phyloP scores from a whole-genome alignment of 1,140 invertebrate species.

The Drosophila santomea region DNA sequence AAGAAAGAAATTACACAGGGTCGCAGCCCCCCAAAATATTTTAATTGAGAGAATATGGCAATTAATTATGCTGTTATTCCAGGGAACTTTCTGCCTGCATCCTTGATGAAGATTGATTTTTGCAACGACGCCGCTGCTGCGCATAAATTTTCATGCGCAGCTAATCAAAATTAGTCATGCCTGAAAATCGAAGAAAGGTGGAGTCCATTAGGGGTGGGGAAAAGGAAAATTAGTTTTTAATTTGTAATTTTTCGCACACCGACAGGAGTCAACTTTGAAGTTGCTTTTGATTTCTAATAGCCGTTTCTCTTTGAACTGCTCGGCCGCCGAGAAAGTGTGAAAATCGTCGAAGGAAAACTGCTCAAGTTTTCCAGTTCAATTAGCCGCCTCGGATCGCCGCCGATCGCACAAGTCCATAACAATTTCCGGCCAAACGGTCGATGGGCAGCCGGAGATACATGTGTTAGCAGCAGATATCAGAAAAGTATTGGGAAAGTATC shows the following conservation, averaged over 20 bases:
- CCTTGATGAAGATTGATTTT: conserved; percentile 77
- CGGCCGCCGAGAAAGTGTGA: conserved; percentile 51
- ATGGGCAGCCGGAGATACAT: conserved; percentile 32
- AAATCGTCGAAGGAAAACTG: conserved; percentile 41
- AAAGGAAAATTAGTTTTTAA: conserved; percentile 65
- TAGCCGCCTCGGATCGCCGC: conserved; percentile 47
- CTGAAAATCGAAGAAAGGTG: conserved; percentile 19
- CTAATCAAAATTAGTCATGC: conserved; percentile 69
- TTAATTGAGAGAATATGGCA: conserved; percentile 61
- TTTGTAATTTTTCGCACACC: conserved; percentile 57
- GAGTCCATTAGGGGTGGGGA: conserved; percentile 5
- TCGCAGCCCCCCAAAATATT: conserved; percentile 19
- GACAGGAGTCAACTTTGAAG: conserved; percentile 63
- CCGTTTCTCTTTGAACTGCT: conserved; percentile 62
- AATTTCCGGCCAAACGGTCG: conserved; percentile 48
- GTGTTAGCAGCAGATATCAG: conserved; percentile 26
- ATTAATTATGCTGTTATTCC: conserved; percentile 41
- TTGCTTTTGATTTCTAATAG: conserved; percentile 55
- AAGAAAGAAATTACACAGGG: background rate
- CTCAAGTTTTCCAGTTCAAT: conserved; percentile 56
- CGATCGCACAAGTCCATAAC: conserved; percentile 46
- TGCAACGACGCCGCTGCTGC: conserved; percentile 1
- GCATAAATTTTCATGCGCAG: conserved; percentile 44
- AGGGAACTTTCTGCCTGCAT: conserved; percentile 15
- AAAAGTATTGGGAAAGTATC: conserved; percentile 14